A percentile compares a stretch with the other conserved stretches of the same genome.
These are phyloP conservation scores for Drosophila willistoni DNA, from an alignment of 1,140 invertebrate species.

Conservation along the genomic window DNA sequence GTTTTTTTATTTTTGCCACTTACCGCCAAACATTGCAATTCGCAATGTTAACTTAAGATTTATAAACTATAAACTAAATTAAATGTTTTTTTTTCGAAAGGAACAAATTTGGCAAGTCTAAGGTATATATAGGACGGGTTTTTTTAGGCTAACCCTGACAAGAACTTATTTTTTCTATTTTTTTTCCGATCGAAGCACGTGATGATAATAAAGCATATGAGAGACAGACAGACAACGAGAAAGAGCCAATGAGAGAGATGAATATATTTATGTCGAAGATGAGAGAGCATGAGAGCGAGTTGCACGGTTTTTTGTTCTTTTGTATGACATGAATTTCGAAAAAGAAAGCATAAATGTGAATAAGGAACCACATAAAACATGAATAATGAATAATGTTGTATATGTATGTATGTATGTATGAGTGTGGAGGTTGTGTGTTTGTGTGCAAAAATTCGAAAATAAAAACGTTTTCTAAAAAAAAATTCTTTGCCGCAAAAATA, in stretches of 20 bases:
- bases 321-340: slow-evolving; percentile 44
- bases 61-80: slow-evolving; percentile 33
- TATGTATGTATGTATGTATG: slow-evolving; percentile 36
- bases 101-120: background rate
- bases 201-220: slow-evolving; percentile 48
- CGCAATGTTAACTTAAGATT: slow-evolving; percentile 75
- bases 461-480: slow-evolving; percentile 68
- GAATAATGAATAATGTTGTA: slow-evolving; percentile 24
- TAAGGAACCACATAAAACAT: slow-evolving; percentile 52
- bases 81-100: slow-evolving; percentile 16
- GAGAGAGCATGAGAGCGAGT: slow-evolving; percentile 43
- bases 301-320: slow-evolving; percentile 54
- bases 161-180: slow-evolving; percentile 64
- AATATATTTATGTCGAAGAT: slow-evolving; percentile 4
- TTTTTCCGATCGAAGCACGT: slow-evolving; percentile 54
- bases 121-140: slow-evolving; percentile 27
- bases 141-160: slow-evolving; percentile 68
- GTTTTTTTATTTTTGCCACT: slow-evolving; percentile 57
- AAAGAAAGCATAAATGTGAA: slow-evolving; percentile 40
- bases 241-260: slow-evolving; percentile 12
- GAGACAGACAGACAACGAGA: slow-evolving; percentile 15
- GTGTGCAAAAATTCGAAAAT: slow-evolving; percentile 71
- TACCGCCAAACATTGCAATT: slow-evolving; percentile 77
- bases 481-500: slow-evolving; percentile 40
- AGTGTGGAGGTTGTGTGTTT: slow-evolving; percentile 22